Conservation (phyloP, 2,113 vertebrate species). For the Motacilla tschutschensis region DNA sequence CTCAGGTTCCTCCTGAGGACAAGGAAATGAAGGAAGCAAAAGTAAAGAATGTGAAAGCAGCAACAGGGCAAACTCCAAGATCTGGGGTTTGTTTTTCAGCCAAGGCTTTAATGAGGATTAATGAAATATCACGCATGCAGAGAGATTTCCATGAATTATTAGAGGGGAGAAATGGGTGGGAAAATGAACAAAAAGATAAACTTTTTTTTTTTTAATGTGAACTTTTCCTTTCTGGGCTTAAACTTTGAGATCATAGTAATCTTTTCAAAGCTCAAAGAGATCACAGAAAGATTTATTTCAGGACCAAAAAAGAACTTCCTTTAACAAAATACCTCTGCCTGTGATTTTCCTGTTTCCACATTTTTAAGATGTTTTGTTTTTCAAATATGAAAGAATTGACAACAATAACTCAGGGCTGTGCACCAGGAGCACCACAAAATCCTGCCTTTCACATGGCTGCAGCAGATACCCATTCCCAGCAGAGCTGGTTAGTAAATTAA, state of each 20-base stretch:
- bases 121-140: neutral
- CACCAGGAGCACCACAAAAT: neutral
- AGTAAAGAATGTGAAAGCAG: neutral
- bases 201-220: neutral
- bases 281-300: neutral
- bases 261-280: neutral
- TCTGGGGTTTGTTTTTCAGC: neutral
- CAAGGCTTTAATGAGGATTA: neutral
- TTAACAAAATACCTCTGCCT: neutral
- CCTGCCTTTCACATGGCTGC: neutral
- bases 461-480: slow-evolving; percentile 4
- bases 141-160: neutral
- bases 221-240: neutral
- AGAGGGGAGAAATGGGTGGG: neutral
- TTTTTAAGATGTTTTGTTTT: slow-evolving; percentile 20
- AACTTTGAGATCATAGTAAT: neutral
- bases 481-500: slow-evolving; percentile 41
- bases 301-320: neutral
- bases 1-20: neutral
- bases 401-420: neutral
- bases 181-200: neutral
- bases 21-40: neutral
- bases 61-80: neutral
- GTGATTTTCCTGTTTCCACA: neutral
- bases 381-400: neutral